Evolutionary conservation across 2,888 invertebrate genomes (phyloP).

Genomic region (Deroplatys truncata): DNA sequence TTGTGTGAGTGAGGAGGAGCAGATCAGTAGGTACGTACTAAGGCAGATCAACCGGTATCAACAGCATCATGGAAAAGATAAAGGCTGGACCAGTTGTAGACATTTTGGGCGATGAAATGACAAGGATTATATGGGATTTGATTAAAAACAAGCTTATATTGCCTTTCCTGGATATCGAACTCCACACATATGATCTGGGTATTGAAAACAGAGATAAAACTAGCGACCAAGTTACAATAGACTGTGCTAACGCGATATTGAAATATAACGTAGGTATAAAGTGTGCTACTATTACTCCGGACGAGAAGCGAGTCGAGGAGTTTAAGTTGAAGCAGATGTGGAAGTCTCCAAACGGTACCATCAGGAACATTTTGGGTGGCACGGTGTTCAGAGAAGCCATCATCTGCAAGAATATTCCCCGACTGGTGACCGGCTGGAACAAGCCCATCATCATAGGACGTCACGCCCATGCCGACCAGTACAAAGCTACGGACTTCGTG

Average conservation of each 20-base stretch:
- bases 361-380: slow-evolving; percentile 81
- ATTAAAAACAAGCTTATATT: slow-evolving; percentile 96
- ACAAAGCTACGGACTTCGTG: slow-evolving; percentile 94
- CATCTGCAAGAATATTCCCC: slow-evolving; percentile 89
- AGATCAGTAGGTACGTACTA: not conserved
- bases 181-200: slow-evolving; percentile 91
- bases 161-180: slow-evolving; percentile 91
- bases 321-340: slow-evolving; percentile 86
- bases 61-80: slow-evolving; percentile 26
- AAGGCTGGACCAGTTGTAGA: slow-evolving; percentile 86
- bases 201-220: slow-evolving; percentile 94
- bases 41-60: not conserved
- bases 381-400: slow-evolving; percentile 83
- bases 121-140: slow-evolving; percentile 95
- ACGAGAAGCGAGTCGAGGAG: slow-evolving; percentile 91
- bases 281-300: slow-evolving; percentile 98
- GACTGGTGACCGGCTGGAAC: slow-evolving; percentile 91
- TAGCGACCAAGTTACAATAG: slow-evolving; percentile 91
- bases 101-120: slow-evolving; percentile 94
- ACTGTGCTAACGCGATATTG: slow-evolving; percentile 93
- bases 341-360: slow-evolving; percentile 87
- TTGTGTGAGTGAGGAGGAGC: not conserved
- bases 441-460: slow-evolving; percentile 97
- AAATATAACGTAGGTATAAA: slow-evolving; percentile 98
- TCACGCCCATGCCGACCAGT: slow-evolving; percentile 97